Evolutionary conservation across 2,888 invertebrate species (phyloP).

Genomic region (Selenia dentaria): DNA sequence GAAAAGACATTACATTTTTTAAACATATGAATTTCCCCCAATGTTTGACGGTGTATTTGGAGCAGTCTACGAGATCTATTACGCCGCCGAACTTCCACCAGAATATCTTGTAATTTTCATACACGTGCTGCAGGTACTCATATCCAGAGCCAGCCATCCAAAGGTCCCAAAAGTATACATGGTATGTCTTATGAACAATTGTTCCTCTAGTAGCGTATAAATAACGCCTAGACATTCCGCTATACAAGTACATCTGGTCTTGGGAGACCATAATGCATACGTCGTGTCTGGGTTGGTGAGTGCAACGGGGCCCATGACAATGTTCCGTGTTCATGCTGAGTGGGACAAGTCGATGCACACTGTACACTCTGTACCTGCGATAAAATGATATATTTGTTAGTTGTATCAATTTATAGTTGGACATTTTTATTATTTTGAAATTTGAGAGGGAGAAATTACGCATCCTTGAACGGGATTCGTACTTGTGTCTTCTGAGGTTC

Average conservation of each 20-base stretch:
- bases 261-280: constrained; percentile 43
- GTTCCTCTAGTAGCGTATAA: constrained; percentile 39
- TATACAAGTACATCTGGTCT: constrained; percentile 51
- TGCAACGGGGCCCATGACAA: constrained; percentile 54
- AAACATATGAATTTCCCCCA: constrained; percentile 67
- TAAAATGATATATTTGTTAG: not conserved
- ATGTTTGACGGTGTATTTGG: constrained; percentile 54
- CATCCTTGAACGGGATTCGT: too few relatives aligned
- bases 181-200: not conserved
- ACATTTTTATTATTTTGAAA: too few relatives aligned
- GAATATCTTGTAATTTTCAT: constrained; percentile 56
- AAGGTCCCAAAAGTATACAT: not conserved
- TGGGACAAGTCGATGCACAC: constrained; percentile 47
- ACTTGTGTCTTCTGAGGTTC: too few relatives aligned
- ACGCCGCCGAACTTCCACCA: constrained; percentile 14
- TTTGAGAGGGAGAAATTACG: too few relatives aligned
- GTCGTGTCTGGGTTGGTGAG: constrained; percentile 56
- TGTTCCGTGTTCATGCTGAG: constrained; percentile 57
- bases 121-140: constrained; percentile 46
- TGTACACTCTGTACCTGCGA: constrained; percentile 49
- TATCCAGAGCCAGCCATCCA: constrained; percentile 52
- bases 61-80: constrained; percentile 45
- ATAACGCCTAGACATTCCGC: constrained; percentile 8
- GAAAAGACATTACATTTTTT: constrained; percentile 31
- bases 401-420: too few relatives aligned